These are phyloP conservation scores for Ceratitis capitata DNA, from an alignment of 1,140 invertebrate species.

Conservation along the genomic window DNA sequence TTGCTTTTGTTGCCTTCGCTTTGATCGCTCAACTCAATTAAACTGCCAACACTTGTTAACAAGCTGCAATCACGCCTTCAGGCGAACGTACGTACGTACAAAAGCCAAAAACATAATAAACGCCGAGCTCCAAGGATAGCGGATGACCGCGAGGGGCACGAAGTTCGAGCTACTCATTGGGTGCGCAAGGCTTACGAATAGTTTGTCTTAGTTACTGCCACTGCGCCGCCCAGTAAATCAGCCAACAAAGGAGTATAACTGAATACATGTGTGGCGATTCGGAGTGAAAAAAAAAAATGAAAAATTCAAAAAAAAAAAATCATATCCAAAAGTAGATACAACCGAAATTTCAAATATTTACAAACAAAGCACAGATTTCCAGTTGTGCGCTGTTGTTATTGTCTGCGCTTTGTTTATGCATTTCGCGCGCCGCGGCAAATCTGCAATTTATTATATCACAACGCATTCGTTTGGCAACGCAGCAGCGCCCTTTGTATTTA, in stretches of 20 bases:
- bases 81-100: constrained; percentile 34
- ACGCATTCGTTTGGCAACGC: not conserved
- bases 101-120: constrained; percentile 23
- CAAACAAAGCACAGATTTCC: not conserved
- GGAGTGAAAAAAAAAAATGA: not conserved
- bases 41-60: constrained; percentile 65
- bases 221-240: not conserved
- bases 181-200: not conserved
- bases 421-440: not conserved
- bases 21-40: constrained; percentile 55
- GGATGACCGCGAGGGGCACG: not conserved
- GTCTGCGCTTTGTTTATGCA: not conserved
- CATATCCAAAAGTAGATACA: not conserved
- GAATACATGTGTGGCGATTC: not conserved
- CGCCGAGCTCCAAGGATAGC: not conserved
- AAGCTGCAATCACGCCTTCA: constrained; percentile 64
- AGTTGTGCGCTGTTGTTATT: not conserved
- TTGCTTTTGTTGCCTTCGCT: not conserved
- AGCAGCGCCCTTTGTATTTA: not conserved
- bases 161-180: too few relatives aligned
- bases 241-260: not conserved
- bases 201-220: not conserved
- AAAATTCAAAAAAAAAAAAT: not conserved
- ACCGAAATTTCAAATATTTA: not conserved
- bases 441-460: constrained; percentile 8